A percentile compares a stretch with the other conserved stretches of the same genome.
Evolutionary conservation across 2,888 invertebrate species (phyloP).

Genomic region (Cryptosula pallasiana): DNA sequence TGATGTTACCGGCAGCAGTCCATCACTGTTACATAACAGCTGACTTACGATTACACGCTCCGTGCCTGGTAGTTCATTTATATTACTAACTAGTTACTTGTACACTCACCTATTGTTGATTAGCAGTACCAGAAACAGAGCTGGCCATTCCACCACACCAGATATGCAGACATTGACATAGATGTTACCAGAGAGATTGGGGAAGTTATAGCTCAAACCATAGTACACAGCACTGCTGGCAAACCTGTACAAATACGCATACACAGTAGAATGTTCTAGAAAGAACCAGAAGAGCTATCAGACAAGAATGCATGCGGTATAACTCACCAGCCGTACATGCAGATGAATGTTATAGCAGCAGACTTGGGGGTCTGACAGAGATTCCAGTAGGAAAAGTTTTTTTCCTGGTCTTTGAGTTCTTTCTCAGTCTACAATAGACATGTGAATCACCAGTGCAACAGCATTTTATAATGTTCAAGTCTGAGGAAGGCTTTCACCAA

Average conservation of each 20-base stretch:
- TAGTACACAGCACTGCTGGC: slow-evolving; percentile 47
- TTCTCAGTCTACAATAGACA: slow-evolving; percentile 36
- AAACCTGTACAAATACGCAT: slow-evolving; percentile 40
- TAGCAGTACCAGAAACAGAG: slow-evolving; percentile 40
- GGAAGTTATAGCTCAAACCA: slow-evolving; percentile 43
- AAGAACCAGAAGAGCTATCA: too few species aligned
- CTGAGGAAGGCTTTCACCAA: too few species aligned
- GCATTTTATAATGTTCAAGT: too few species aligned
- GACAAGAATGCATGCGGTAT: too few species aligned
- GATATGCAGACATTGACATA: slow-evolving; percentile 47
- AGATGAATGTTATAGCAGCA: slow-evolving; percentile 37
- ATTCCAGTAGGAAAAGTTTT: slow-evolving; percentile 42
- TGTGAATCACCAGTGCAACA: too few species aligned
- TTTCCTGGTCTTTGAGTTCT: slow-evolving; percentile 29
- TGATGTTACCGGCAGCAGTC: too few species aligned
- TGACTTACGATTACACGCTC: too few species aligned
- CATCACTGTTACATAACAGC: too few species aligned
- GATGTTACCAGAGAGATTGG: slow-evolving; percentile 41
- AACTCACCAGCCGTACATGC: slow-evolving; percentile 46
- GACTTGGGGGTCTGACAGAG: slow-evolving; percentile 35
- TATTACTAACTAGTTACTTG: too few species aligned
- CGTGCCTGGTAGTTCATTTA: too few species aligned
- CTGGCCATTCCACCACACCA: slow-evolving; percentile 47
- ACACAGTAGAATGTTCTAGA: too few species aligned
- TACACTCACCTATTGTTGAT: slow-evolving; percentile 41